These are phyloP conservation scores for Eilema depressum DNA, from an alignment of 2,888 invertebrate species.

Conservation along the genomic window DNA sequence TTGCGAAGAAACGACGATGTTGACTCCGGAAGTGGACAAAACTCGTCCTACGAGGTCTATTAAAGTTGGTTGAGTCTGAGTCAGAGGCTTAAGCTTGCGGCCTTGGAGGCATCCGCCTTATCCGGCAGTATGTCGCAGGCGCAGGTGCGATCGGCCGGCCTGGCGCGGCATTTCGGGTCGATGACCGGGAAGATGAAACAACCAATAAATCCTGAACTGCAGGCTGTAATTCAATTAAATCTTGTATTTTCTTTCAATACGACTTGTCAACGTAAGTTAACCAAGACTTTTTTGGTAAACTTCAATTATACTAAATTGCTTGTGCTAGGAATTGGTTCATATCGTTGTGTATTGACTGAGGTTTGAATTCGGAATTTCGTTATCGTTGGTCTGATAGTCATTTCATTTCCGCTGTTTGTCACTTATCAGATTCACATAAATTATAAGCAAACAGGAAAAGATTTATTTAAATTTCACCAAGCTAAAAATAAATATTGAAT, in stretches of 20 bases:
- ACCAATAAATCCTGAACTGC: conserved; percentile 61
- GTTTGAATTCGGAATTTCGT: neutral
- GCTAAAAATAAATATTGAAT: neutral
- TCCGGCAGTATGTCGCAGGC: conserved; percentile 60
- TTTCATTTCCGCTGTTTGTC: neutral
- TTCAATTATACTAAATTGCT: neutral
- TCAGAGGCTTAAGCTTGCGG: conserved; percentile 62
- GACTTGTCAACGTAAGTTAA: neutral
- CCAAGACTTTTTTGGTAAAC: neutral
- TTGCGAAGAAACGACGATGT: conserved; percentile 16
- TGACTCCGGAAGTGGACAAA: conserved; percentile 42
- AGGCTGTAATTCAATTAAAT: conserved; percentile 50
- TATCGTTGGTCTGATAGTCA: neutral
- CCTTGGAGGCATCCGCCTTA: conserved; percentile 74
- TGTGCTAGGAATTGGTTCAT: neutral
- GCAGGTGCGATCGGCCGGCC: conserved; percentile 73
- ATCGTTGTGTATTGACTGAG: neutral
- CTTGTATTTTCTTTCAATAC: neutral
- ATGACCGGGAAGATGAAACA: conserved; percentile 64
- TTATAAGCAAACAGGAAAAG: neutral
- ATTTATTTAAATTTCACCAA: conserved; percentile 13
- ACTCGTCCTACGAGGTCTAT: conserved; percentile 34
- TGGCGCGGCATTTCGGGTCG: conserved; percentile 60
- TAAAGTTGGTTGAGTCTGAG: conserved; percentile 49
- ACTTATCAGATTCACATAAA: neutral